phyloP scores from a whole-genome alignment of 2,888 invertebrate genomes.

The Aspidapion aeneum region DNA sequence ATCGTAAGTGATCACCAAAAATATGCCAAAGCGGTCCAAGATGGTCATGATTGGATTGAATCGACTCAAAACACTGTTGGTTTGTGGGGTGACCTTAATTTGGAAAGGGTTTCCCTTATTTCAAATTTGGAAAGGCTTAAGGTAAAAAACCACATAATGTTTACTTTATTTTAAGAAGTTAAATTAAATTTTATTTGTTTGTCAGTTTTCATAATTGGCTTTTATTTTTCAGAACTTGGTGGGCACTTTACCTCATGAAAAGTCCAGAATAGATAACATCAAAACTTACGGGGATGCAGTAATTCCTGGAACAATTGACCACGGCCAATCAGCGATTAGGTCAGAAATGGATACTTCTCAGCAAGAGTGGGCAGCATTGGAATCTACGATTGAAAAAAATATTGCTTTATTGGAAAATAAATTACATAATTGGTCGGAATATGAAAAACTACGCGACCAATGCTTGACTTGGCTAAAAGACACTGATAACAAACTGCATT shows the following conservation, averaged over 20 bases:
- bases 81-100: slow-evolving; percentile 78
- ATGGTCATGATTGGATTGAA: slow-evolving; percentile 83
- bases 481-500: slow-evolving; percentile 82
- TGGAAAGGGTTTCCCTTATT: slow-evolving; percentile 80
- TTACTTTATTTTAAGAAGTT: neutral
- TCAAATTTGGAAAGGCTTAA: slow-evolving; percentile 84
- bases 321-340: slow-evolving; percentile 80
- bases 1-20: slow-evolving; percentile 88
- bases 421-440: slow-evolving; percentile 88
- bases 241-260: slow-evolving; percentile 79
- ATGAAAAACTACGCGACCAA: slow-evolving; percentile 81
- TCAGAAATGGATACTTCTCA: slow-evolving; percentile 85
- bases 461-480: slow-evolving; percentile 85
- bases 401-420: slow-evolving; percentile 79
- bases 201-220: no score
- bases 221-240: slow-evolving; percentile 59
- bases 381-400: slow-evolving; percentile 71
- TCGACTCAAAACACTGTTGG: slow-evolving; percentile 78
- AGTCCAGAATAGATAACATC: slow-evolving; percentile 76
- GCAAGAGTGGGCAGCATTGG: slow-evolving; percentile 84
- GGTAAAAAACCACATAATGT: slow-evolving; percentile 20
- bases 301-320: slow-evolving; percentile 78
- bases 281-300: slow-evolving; percentile 85
- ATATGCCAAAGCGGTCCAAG: slow-evolving; percentile 82
- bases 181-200: neutral